A percentile compares a stretch with the other conserved stretches of the same genome.
Evolutionary conservation across 2,113 vertebrate species (phyloP).

Genomic region (Chloropsis hardwickii): DNA sequence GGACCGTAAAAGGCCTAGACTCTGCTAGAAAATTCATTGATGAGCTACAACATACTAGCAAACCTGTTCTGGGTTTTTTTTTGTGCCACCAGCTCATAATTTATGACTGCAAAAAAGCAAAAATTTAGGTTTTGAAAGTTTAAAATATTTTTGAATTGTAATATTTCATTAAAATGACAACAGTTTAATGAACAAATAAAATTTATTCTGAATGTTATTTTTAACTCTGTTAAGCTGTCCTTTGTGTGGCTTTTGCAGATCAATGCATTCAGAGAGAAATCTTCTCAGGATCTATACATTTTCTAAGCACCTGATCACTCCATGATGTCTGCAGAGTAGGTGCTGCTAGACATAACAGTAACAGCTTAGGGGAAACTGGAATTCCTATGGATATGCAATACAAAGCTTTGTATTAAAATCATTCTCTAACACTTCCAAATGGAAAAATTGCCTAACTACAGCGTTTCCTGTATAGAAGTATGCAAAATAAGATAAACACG

Average conservation of each 20-base stretch:
- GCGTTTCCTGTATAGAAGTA: neutral
- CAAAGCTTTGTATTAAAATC: neutral
- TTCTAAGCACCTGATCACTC: neutral
- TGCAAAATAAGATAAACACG: neutral
- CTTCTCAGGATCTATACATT: neutral
- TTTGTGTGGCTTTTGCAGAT: neutral
- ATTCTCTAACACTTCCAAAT: neutral
- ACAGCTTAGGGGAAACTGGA: neutral
- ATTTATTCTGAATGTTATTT: neutral
- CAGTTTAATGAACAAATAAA: neutral
- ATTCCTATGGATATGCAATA: neutral
- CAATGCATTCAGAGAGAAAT: neutral
- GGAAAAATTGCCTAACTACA: neutral
- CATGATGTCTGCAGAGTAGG: neutral
- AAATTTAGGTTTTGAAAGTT: neutral
- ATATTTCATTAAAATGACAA: neutral
- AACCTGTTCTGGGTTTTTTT: neutral
- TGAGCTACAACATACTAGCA: neutral
- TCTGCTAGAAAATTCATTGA: neutral
- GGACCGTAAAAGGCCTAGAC: neutral
- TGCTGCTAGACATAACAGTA: neutral
- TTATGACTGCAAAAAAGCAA: neutral
- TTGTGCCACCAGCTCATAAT: neutral
- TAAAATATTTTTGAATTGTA: neutral
- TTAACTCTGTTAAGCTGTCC: neutral